Base-by-base conservation (phyloP, 2,113 vertebrate genomes). In the Benitochromis conjunctus region DNA sequence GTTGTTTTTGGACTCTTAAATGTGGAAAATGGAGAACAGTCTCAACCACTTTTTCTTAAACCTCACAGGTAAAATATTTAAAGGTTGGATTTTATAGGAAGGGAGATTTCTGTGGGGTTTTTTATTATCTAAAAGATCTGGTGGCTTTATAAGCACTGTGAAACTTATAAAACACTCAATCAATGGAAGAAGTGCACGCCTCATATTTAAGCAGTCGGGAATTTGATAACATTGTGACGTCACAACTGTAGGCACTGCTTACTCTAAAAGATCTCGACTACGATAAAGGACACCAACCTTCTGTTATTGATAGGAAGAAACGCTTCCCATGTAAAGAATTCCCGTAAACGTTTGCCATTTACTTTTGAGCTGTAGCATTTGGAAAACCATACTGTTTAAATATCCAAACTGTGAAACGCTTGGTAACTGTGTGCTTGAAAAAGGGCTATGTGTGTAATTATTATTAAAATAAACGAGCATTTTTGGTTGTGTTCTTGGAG, bases 311-410 rank as follows among this genome's bases (percentile, higher is more conserved):
- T 21, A 21, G 34, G 11, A 66, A 41, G 62, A 66, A 34, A 5
- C 6, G 19, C 34, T 66, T 38, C 1, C 29, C 19, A 21, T 41
- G 36, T 66, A n/a, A 66, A 36, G 62, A 66, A 66, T 66, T 66
- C 36, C 7, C 62, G 3, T 43, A 43, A 43, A 43, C 10, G 12
- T 43, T 43, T 10, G 10, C 36, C 36, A n/a, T 36, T 19, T 21
- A 66, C 11, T 66, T 66, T 66, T 41, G 19, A 21, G 36, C 62
- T 66, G 14, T 3, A 66, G 36, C 19, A 13, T 24, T 66, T 66
- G 62, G 62, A 66, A 41, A 66, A 0, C 4, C 1, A 0, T 11
- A 41, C 19, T 0, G 4, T 66, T 66, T 66, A 41, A 21, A 41
- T 66, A 21, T 0, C 36, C 64, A 43, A 69, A 43, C 12, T 69